Conservation (phyloP, 2,888 invertebrate species). For the Luperina nickerlii region DNA sequence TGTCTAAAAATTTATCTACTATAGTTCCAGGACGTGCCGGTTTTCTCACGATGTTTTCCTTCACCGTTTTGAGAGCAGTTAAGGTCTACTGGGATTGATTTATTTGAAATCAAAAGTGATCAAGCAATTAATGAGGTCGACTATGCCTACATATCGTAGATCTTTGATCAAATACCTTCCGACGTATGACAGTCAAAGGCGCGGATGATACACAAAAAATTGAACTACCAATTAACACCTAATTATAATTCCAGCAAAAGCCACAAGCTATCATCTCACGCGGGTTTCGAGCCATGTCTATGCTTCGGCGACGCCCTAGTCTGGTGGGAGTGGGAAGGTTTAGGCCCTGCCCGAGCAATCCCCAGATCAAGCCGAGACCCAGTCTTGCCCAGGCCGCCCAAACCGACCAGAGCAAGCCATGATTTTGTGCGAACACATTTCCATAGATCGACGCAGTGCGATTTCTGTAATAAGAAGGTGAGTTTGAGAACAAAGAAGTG, state of each 20-base stretch:
- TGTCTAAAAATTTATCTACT: background rate
- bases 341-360: constrained; percentile 76
- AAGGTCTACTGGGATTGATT: background rate
- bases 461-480: constrained; percentile 98
- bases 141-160: background rate
- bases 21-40: background rate
- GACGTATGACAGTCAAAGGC: background rate
- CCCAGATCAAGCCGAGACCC: constrained; percentile 78
- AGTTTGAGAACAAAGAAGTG: constrained; percentile 22
- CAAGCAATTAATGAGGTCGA: background rate
- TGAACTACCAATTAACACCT: background rate
- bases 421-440: constrained; percentile 97
- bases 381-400: constrained; percentile 75
- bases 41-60: background rate
- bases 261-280: constrained; percentile 92
- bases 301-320: constrained; percentile 98
- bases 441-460: constrained; percentile 96
- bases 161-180: background rate
- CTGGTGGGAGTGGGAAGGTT: constrained; percentile 94
- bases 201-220: background rate
- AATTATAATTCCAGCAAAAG: constrained; percentile 89
- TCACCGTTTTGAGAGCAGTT: background rate
- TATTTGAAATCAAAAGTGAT: background rate
- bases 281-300: constrained; percentile 97
- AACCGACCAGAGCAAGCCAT: constrained; percentile 87